phyloP scores from a whole-genome alignment of 2,113 vertebrate species.

The Maccullochella peelii region DNA sequence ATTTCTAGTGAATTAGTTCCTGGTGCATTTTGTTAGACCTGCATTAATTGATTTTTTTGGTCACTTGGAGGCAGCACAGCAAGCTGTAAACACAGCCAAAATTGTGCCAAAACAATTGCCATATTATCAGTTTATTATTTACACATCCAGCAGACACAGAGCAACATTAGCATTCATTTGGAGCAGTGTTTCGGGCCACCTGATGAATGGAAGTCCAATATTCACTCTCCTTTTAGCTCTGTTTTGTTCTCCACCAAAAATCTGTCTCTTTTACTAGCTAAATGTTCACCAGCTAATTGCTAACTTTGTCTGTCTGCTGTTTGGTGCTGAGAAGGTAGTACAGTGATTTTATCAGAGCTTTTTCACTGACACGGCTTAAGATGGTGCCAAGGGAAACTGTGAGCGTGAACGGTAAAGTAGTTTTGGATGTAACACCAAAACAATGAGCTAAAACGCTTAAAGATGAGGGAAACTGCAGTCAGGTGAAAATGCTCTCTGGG shows the following conservation, averaged over 20 bases:
- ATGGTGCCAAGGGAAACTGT: background rate
- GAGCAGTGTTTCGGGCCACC: background rate
- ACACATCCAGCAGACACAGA: background rate
- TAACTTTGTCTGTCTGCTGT: too few relatives aligned
- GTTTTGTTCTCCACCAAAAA: background rate
- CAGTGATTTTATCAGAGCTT: too few relatives aligned
- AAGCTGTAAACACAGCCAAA: too few relatives aligned
- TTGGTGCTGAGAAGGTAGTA: too few relatives aligned
- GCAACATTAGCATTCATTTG: background rate
- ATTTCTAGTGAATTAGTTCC: too few relatives aligned
- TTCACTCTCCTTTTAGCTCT: background rate
- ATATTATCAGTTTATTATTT: too few relatives aligned
- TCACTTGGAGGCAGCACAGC: too few relatives aligned
- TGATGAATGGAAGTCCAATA: background rate
- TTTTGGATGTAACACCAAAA: background rate
- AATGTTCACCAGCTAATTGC: too few relatives aligned
- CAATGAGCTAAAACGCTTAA: background rate
- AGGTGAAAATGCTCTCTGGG: background rate
- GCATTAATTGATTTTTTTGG: too few relatives aligned
- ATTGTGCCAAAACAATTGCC: too few relatives aligned
- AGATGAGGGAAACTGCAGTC: background rate
- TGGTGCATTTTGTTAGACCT: too few relatives aligned
- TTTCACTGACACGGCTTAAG: background rate
- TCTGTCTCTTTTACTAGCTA: background rate
- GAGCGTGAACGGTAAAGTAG: background rate